phyloP scores from a whole-genome alignment of 2,797 vertebrate genomes.

The Gallinago stenura region DNA sequence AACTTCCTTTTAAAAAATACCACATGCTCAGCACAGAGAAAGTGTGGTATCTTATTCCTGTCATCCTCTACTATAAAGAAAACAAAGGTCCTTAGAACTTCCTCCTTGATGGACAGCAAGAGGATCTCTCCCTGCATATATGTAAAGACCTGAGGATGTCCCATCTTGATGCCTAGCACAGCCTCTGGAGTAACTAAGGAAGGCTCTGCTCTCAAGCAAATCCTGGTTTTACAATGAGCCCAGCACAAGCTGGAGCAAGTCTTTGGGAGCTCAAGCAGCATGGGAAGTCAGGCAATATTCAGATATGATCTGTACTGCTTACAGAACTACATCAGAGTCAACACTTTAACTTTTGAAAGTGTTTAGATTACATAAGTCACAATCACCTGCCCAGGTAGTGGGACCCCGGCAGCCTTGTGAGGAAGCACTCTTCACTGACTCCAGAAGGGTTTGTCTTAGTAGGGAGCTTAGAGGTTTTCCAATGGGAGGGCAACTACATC shows the following conservation, averaged over 20 bases:
- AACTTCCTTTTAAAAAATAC: neutral
- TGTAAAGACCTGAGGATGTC: neutral
- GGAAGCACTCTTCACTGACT: neutral
- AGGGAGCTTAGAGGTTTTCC: neutral
- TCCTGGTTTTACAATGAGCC: neutral
- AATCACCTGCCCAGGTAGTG: neutral
- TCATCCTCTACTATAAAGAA: neutral
- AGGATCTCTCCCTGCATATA: neutral
- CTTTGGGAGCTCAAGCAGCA: neutral
- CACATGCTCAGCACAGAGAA: neutral
- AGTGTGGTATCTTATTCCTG: neutral
- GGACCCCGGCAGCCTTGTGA: rapidly evolving
- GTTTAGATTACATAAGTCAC: neutral
- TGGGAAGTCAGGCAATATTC: neutral
- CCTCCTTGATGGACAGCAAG: neutral
- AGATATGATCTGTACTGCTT: neutral
- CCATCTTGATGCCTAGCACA: neutral
- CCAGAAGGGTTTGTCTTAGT: neutral
- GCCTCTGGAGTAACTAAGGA: neutral
- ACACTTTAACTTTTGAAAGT: neutral
- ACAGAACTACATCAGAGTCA: neutral
- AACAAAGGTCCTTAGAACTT: neutral
- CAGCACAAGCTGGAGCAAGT: neutral
- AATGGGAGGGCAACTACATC: neutral
- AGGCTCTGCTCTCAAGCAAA: neutral